Percentiles rank a stretch among this genome's conserved stretches.
phyloP scores from a whole-genome alignment of 2,113 vertebrate species.

The Lampris incognitus region DNA sequence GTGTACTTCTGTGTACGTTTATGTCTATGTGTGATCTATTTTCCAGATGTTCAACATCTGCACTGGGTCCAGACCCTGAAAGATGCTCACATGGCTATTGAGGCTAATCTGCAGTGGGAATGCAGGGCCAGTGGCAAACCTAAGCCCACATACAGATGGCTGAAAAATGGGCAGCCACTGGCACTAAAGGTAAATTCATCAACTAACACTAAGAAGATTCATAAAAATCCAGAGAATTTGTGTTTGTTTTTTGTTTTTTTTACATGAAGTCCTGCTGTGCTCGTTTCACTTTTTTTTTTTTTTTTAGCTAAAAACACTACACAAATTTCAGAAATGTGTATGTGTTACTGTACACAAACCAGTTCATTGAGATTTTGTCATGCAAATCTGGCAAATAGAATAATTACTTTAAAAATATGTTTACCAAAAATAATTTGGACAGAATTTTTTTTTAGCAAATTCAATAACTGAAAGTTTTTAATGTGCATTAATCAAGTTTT shows the following conservation, averaged over 20 bases:
- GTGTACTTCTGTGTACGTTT: not conserved
- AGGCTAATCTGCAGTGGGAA: constrained; percentile 89
- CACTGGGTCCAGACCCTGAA: constrained; percentile 89
- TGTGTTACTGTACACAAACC: too few species aligned
- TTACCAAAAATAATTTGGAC: not conserved
- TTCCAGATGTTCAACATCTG: constrained; percentile 79
- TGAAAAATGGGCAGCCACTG: constrained; percentile 88
- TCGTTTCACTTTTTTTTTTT: not conserved
- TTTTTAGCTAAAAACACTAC: not conserved
- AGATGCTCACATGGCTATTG: constrained; percentile 86
- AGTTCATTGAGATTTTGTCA: too few species aligned
- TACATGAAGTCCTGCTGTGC: not conserved
- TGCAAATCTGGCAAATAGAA: too few species aligned
- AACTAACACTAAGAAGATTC: not conserved
- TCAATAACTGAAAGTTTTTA: not conserved
- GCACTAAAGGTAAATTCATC: constrained; percentile 78
- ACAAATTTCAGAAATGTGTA: not conserved
- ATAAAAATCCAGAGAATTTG: not conserved
- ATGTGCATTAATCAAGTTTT: not conserved
- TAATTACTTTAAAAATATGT: too few species aligned
- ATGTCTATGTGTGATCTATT: constrained; percentile 16
- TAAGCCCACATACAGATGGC: constrained; percentile 85
- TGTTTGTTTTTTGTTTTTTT: constrained; percentile 4
- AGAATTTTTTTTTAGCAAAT: not conserved
- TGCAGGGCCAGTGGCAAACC: constrained; percentile 89